Evolutionary conservation across 2,888 invertebrate genomes (phyloP).

Genomic region (Drosophila suboccidentalis): DNA sequence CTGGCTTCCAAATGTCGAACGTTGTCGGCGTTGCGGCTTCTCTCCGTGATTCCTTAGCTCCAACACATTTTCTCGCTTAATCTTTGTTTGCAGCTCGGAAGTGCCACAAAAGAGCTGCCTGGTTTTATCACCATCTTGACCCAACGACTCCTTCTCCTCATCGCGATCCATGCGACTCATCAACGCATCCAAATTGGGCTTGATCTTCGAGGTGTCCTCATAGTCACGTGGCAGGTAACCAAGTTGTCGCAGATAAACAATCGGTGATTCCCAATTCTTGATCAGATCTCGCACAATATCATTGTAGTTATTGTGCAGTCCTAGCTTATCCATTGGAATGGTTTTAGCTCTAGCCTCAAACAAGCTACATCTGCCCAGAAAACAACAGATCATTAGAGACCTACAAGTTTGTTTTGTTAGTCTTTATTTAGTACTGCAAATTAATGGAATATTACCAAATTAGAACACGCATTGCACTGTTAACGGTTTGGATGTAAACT

Average conservation of each 20-base stretch:
- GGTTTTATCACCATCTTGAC: background rate
- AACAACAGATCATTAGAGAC: slow-evolving; percentile 19
- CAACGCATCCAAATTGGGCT: slow-evolving; percentile 60
- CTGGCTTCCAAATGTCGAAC: background rate
- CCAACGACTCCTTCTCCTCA: slow-evolving; percentile 9
- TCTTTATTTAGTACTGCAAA: background rate
- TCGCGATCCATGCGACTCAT: slow-evolving; percentile 48
- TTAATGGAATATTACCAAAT: slow-evolving; percentile 26
- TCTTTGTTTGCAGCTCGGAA: slow-evolving; percentile 3
- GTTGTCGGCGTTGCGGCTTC: background rate
- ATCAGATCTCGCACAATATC: slow-evolving; percentile 58
- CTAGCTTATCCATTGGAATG: slow-evolving; percentile 33
- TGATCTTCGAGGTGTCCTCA: slow-evolving; percentile 61
- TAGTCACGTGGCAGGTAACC: slow-evolving; percentile 65
- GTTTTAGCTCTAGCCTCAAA: slow-evolving; percentile 4
- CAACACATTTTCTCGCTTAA: background rate
- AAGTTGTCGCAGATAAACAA: slow-evolving; percentile 45
- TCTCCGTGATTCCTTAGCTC: background rate
- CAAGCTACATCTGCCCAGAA: background rate
- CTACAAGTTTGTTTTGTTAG: slow-evolving; percentile 12
- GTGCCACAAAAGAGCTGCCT: slow-evolving; percentile 3
- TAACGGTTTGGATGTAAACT: background rate
- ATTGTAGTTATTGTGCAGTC: slow-evolving; percentile 39
- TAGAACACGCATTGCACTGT: slow-evolving; percentile 33
- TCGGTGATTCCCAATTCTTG: slow-evolving; percentile 66